phyloP scores from a whole-genome alignment of 2,888 invertebrate genomes.

The Spisula subtruncata region DNA sequence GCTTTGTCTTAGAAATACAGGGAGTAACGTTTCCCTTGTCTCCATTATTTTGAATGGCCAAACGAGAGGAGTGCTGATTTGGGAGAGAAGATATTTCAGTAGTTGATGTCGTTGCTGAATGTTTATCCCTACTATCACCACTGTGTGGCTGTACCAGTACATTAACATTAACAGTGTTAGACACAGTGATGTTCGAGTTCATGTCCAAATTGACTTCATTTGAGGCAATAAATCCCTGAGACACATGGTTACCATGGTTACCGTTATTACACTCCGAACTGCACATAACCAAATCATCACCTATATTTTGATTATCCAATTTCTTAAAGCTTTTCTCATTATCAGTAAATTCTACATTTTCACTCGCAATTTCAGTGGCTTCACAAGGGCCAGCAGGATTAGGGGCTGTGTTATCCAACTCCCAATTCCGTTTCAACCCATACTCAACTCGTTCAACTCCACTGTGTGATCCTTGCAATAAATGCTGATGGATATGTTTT shows the following conservation, averaged over 20 bases:
- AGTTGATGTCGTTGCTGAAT: neutral
- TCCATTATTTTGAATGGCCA: conserved; percentile 2
- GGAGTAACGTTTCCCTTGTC: conserved; percentile 45
- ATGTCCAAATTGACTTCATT: conserved; percentile 42
- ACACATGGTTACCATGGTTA: neutral
- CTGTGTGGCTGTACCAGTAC: neutral
- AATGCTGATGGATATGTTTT: conserved; percentile 41
- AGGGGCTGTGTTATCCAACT: conserved; percentile 14
- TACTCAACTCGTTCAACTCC: conserved; percentile 11
- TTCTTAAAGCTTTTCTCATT: neutral
- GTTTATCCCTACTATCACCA: neutral
- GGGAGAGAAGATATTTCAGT: neutral
- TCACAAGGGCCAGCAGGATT: neutral
- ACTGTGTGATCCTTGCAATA: conserved; percentile 20
- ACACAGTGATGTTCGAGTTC: conserved; percentile 53
- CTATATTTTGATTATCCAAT: conserved; percentile 37
- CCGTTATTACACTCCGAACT: conserved; percentile 30
- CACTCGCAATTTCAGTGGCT: conserved; percentile 9
- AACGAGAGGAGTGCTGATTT: neutral
- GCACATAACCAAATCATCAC: conserved; percentile 24
- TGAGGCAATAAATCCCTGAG: conserved; percentile 48
- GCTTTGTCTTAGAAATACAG: conserved; percentile 48
- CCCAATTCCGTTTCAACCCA: neutral
- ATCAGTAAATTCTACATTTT: neutral
- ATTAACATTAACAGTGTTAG: conserved; percentile 18